A percentile compares a stretch with the other conserved stretches of the same genome.
Evolutionary conservation across 2,888 invertebrate species (phyloP).

Genomic region (Xiphydria camelus): DNA sequence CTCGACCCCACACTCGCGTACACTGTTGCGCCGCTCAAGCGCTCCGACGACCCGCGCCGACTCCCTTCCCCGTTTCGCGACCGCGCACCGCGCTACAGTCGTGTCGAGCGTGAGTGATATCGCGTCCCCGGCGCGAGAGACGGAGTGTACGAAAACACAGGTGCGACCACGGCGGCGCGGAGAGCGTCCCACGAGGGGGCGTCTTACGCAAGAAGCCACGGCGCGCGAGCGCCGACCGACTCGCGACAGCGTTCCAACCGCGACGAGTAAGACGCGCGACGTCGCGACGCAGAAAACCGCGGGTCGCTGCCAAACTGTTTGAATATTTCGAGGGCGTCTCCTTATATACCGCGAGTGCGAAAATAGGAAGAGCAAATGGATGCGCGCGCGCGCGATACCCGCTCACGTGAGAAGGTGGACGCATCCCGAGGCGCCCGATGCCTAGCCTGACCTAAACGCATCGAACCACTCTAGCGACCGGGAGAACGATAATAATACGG

Average conservation of each 20-base stretch:
- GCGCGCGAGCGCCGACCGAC: not conserved
- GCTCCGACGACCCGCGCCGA: no score
- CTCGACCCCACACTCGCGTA: no score
- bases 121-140: no score
- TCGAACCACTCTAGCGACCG: not conserved
- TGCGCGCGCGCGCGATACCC: constrained; percentile 9
- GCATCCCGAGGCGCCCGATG: not conserved
- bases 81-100: no score
- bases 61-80: no score
- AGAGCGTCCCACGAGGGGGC: no score
- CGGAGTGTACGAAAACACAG: no score
- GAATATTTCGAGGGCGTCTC: constrained; percentile 42
- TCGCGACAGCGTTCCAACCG: not conserved
- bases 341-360: constrained; percentile 39
- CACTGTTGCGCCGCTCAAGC: no score
- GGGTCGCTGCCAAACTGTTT: constrained; percentile 43
- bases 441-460: constrained; percentile 1
- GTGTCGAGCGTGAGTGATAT: no score
- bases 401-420: constrained; percentile 38
- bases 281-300: constrained; percentile 41
- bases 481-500: not conserved
- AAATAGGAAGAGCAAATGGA: constrained; percentile 47
- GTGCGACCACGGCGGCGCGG: no score
- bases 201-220: constrained; percentile 1
- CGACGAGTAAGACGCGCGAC: not conserved